phyloP scores from a whole-genome alignment of 2,888 invertebrate genomes.

The Conomelus anceps region DNA sequence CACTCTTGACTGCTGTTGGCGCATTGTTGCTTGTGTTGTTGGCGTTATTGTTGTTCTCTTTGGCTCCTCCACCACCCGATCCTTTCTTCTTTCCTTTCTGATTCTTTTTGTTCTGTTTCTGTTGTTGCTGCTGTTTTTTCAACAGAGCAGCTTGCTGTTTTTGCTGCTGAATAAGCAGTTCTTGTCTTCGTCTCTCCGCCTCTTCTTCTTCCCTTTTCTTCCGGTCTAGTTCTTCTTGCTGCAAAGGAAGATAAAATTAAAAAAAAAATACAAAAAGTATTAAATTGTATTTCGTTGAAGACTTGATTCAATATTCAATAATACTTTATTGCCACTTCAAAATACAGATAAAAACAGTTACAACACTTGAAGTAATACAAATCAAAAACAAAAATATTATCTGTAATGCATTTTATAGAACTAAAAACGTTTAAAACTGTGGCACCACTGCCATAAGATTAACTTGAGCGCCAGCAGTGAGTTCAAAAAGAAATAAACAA shows the following conservation, averaged over 20 bases:
- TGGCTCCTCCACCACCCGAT: background rate
- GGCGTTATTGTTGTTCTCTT: background rate
- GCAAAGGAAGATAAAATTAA: slow-evolving; percentile 20
- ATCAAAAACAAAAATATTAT: no score
- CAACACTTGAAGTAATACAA: no score
- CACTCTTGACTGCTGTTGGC: slow-evolving; percentile 21
- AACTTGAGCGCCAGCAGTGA: no score
- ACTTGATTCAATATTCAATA: no score
- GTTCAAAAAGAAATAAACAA: no score
- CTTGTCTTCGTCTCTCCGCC: slow-evolving; percentile 41
- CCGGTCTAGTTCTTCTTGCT: slow-evolving; percentile 44
- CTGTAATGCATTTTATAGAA: no score
- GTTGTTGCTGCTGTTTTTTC: slow-evolving; percentile 21
- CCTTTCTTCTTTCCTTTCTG: slow-evolving; percentile 24
- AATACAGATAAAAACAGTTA: no score
- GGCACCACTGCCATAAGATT: no score
- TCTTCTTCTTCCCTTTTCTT: slow-evolving; percentile 43
- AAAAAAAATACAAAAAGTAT: no score
- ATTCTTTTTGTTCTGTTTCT: slow-evolving; percentile 30
- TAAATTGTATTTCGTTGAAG: no score
- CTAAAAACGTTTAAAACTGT: no score
- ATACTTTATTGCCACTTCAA: no score
- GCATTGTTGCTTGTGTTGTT: slow-evolving; percentile 10
- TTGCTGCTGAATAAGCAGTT: slow-evolving; percentile 42
- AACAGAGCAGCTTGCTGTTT: slow-evolving; percentile 36